Evolutionary conservation across 2,888 invertebrate genomes (phyloP).

Genomic region (Himalopsyche tibetana): DNA sequence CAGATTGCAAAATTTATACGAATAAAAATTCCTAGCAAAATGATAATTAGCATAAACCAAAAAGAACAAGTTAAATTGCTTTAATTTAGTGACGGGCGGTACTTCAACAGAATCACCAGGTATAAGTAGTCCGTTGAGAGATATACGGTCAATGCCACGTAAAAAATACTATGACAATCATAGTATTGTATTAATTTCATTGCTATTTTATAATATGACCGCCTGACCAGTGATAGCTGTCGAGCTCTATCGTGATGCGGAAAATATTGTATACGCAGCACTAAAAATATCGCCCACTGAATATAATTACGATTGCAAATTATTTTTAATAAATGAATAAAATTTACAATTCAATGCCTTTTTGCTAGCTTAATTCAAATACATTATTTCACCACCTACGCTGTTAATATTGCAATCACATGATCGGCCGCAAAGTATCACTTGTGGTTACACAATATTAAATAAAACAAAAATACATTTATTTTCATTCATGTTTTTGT

Average conservation of each 20-base stretch:
- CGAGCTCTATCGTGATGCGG: neutral
- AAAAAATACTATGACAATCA: neutral
- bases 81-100: neutral
- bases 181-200: neutral
- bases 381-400: too few relatives aligned
- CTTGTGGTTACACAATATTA: too few relatives aligned
- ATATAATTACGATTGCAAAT: neutral
- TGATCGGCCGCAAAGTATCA: too few relatives aligned
- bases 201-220: neutral
- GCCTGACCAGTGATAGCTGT: neutral
- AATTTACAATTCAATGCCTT: conserved; percentile 1
- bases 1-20: neutral
- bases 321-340: conserved; percentile 3
- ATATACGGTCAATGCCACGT: conserved; percentile 1
- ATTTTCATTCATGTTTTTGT: too few relatives aligned
- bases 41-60: neutral
- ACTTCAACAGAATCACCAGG: neutral
- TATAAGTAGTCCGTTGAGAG: neutral
- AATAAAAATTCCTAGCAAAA: conserved; percentile 1
- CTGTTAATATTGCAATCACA: too few relatives aligned
- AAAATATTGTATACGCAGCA: neutral
- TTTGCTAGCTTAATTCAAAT: too few relatives aligned
- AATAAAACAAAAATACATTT: too few relatives aligned
- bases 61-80: neutral
- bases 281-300: neutral